phyloP scores from a whole-genome alignment of 2,888 invertebrate genomes.

The Folsomia candida region DNA sequence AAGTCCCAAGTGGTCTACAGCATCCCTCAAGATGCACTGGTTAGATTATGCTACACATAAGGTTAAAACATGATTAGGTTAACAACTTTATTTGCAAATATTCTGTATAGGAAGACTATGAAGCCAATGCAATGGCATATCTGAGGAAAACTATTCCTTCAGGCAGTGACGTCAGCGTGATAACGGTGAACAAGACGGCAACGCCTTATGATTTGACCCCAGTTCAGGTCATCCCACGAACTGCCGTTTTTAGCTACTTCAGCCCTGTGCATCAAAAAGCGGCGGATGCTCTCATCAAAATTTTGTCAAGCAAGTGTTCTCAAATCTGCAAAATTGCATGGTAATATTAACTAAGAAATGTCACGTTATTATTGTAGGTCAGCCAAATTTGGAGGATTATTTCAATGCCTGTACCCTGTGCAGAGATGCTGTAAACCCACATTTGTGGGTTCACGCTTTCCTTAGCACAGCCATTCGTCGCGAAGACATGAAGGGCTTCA shows the following conservation, averaged over 20 bases:
- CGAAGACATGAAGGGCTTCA: constrained; percentile 56
- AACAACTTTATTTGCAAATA: not conserved
- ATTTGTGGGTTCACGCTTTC: constrained; percentile 28
- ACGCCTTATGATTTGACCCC: constrained; percentile 23
- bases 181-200: constrained; percentile 11
- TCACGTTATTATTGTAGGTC: constrained; percentile 13
- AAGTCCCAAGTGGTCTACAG: constrained; percentile 26
- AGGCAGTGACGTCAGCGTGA: not conserved
- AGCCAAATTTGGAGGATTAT: constrained; percentile 19
- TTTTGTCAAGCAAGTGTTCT: constrained; percentile 19
- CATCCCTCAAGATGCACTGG: constrained; percentile 21
- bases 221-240: constrained; percentile 18
- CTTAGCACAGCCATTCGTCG: not conserved
- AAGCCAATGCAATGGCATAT: constrained; percentile 21
- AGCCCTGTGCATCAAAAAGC: constrained; percentile 13
- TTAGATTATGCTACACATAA: constrained; percentile 3
- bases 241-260: constrained; percentile 17
- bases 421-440: constrained; percentile 23
- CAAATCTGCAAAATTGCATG: not conserved
- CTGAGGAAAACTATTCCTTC: constrained; percentile 25
- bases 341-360: not conserved
- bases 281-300: constrained; percentile 11
- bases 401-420: constrained; percentile 27
- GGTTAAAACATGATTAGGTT: not conserved
- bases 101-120: constrained; percentile 21